These are phyloP conservation scores for Pachycephala philippinensis DNA, from an alignment of 2,113 vertebrate genomes.

Conservation along the genomic window DNA sequence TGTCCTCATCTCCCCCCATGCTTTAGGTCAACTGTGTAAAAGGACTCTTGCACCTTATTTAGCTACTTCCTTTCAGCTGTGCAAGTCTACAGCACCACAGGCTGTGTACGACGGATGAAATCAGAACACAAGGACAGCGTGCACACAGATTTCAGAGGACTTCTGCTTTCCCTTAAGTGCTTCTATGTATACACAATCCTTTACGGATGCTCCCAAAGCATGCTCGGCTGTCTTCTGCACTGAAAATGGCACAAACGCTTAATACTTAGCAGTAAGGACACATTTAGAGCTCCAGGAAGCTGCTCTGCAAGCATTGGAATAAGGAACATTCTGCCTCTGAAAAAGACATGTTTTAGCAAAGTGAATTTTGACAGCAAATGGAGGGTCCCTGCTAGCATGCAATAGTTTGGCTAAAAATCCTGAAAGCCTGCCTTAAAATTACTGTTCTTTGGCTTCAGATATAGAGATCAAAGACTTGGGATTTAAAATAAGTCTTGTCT, in stretches of 20 bases:
- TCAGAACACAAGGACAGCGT: not conserved
- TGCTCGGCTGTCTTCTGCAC: not conserved
- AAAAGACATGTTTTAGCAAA: not conserved
- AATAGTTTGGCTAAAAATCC: not conserved
- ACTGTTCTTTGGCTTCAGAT: not conserved
- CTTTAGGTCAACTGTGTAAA: not conserved
- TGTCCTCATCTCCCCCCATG: not conserved
- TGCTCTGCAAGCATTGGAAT: not conserved
- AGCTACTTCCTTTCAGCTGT: not conserved
- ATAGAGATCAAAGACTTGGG: not conserved
- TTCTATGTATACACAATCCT: not conserved
- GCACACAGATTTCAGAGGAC: not conserved
- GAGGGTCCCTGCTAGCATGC: not conserved
- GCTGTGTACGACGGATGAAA: not conserved
- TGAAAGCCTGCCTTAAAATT: not conserved
- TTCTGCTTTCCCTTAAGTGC: not conserved
- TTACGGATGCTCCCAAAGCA: not conserved
- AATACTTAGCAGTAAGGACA: not conserved
- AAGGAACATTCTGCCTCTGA: not conserved
- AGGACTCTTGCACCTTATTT: not conserved
- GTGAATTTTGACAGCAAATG: not conserved
- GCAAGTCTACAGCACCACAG: not conserved
- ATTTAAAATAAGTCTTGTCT: conserved; percentile 44
- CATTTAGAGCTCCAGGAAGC: not conserved
- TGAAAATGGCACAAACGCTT: not conserved